Conservation (phyloP, 2,888 invertebrate species). For the Eupeodes luniger region DNA sequence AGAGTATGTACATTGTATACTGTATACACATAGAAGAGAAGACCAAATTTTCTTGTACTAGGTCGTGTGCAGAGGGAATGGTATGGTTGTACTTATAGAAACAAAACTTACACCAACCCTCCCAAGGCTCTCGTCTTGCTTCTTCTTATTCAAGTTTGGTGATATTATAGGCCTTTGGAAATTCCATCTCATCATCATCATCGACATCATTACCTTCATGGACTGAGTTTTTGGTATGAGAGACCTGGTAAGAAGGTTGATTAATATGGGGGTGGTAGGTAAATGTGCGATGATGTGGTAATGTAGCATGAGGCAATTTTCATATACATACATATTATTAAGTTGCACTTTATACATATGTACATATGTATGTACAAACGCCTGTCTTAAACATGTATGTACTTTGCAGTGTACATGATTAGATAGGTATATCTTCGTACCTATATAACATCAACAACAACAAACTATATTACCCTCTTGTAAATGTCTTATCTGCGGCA, state of each 20-base stretch:
- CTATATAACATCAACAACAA: conserved; percentile 18
- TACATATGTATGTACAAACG: conserved; percentile 2
- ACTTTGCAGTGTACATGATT: not conserved
- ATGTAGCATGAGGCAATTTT: conserved; percentile 46
- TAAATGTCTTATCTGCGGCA: conserved; percentile 74
- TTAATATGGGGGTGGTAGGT: conserved; percentile 20
- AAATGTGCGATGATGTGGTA: conserved; percentile 65
- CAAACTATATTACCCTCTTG: conserved; percentile 33
- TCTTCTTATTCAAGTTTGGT: conserved; percentile 38
- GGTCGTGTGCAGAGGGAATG: conserved; percentile 56
- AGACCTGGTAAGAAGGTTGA: not conserved
- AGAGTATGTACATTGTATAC: not conserved
- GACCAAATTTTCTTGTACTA: conserved; percentile 58
- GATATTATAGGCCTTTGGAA: conserved; percentile 70
- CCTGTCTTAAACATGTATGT: not conserved
- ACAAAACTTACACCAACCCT: conserved; percentile 25
- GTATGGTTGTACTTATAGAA: conserved; percentile 26
- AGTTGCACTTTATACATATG: conserved; percentile 17
- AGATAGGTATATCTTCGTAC: not conserved
- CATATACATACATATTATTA: not conserved
- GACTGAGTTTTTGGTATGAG: conserved; percentile 8
- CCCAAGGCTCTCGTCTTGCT: not conserved
- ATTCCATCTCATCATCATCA: conserved; percentile 70
- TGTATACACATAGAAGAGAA: conserved; percentile 1
- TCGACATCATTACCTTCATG: conserved; percentile 65